phyloP scores from a whole-genome alignment of 2,888 invertebrate species.

The Chloromyia formosa region DNA sequence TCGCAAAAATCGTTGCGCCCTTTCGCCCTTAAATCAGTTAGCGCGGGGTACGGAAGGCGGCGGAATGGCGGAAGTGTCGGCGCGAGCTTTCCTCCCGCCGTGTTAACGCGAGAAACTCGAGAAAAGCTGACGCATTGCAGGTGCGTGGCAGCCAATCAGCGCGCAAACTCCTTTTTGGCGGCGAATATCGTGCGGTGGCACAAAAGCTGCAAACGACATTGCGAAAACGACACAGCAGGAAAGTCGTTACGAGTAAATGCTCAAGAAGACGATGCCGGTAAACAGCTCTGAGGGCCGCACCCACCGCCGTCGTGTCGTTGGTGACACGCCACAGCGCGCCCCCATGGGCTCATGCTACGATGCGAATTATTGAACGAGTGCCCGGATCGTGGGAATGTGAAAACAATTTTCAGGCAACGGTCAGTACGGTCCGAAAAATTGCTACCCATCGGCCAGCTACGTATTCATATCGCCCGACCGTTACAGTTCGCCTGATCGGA shows the following conservation, averaged over 20 bases:
- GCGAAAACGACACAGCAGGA: constrained; percentile 5
- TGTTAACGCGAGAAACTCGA: constrained; percentile 46
- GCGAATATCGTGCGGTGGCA: neutral
- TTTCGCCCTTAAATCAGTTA: neutral
- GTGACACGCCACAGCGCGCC: too few species aligned
- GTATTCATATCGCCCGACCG: too few species aligned
- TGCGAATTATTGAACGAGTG: too few species aligned
- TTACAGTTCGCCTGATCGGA: too few species aligned
- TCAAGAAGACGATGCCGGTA: constrained; percentile 72
- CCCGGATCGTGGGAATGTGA: too few species aligned
- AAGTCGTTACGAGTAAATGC: neutral
- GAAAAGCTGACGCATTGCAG: constrained; percentile 82
- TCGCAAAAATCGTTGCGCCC: neutral
- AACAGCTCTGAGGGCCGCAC: constrained; percentile 76
- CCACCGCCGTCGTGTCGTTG: constrained; percentile 64
- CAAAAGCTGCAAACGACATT: constrained; percentile 22
- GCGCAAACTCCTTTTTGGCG: constrained; percentile 63
- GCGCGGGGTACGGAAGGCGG: too few species aligned
- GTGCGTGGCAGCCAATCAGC: constrained; percentile 83
- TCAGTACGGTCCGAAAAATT: too few species aligned
- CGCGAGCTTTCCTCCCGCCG: constrained; percentile 24
- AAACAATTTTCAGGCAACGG: too few species aligned
- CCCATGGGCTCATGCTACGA: too few species aligned
- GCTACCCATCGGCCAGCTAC: too few species aligned
- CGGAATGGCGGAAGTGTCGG: constrained; percentile 4